Conservation (phyloP, 2,113 vertebrate species). For the Elephantulus edwardii region DNA sequence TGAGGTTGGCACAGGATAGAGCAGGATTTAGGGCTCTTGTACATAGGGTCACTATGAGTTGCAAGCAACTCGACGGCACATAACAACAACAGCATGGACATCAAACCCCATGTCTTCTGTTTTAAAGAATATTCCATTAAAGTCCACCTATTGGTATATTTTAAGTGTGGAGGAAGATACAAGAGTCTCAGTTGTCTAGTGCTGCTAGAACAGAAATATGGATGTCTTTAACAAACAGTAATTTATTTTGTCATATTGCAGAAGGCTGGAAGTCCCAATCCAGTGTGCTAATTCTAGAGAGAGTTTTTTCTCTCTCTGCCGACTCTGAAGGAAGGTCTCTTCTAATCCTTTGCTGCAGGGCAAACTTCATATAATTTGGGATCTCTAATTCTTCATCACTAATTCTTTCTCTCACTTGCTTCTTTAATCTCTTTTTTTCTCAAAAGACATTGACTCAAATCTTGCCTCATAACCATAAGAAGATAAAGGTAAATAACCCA, state of each 20-base stretch:
- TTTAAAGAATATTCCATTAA: slow-evolving; percentile 1
- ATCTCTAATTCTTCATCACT: background rate
- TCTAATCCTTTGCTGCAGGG: background rate
- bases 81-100: too few species aligned
- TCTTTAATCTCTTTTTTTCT: background rate
- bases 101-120: background rate
- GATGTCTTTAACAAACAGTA: background rate
- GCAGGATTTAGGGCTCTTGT: too few species aligned
- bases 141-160: background rate
- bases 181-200: too few species aligned
- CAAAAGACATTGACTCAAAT: background rate
- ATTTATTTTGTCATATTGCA: background rate
- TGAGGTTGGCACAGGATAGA: too few species aligned
- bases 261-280: background rate
- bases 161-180: background rate
- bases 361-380: background rate
- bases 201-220: background rate
- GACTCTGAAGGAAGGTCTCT: background rate
- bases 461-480: background rate
- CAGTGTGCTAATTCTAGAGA: background rate
- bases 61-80: too few species aligned
- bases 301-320: background rate
- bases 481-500: too few species aligned
- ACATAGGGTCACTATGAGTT: too few species aligned
- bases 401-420: background rate